A percentile compares a stretch with the other conserved stretches of the same genome.
Evolutionary conservation across 2,113 vertebrate species (phyloP).

Genomic region (Eonycteris spelaea): DNA sequence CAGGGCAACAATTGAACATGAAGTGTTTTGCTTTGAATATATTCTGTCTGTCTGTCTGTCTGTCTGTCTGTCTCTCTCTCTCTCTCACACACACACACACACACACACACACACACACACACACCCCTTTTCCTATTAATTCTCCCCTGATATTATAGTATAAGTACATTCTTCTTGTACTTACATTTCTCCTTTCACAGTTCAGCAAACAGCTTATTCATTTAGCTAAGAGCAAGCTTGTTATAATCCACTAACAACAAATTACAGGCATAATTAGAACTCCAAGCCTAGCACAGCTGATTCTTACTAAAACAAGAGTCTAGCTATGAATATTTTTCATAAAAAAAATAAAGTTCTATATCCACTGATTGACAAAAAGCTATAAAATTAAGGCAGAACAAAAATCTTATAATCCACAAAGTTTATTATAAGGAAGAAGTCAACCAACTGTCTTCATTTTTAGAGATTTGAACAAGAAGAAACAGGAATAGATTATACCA

Average conservation of each 20-base stretch:
- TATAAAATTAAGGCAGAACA: conserved; percentile 28
- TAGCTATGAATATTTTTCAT: conserved; percentile 1
- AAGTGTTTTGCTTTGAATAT: neutral
- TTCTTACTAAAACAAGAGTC: neutral
- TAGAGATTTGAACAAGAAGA: neutral
- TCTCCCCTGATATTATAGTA: neutral
- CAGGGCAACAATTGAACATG: neutral
- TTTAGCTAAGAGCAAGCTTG: conserved; percentile 22
- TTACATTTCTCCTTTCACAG: conserved; percentile 11
- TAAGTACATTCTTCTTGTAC: neutral
- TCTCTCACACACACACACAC: neutral
- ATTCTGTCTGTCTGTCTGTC: neutral
- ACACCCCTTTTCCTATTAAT: neutral
- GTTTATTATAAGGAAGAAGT: neutral
- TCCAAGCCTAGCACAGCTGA: neutral
- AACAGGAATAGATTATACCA: neutral
- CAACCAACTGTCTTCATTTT: conserved; percentile 10
- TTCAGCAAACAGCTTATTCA: conserved; percentile 28
- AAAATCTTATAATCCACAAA: conserved; percentile 17
- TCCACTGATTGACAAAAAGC: neutral
- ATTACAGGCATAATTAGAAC: neutral
- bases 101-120: neutral
- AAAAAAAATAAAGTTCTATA: conserved; percentile 26
- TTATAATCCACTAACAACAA: conserved; percentile 23
- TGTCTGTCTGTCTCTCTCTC: neutral